Evolutionary conservation across 2,888 invertebrate genomes (phyloP).

Genomic region (Brachyptera putata): DNA sequence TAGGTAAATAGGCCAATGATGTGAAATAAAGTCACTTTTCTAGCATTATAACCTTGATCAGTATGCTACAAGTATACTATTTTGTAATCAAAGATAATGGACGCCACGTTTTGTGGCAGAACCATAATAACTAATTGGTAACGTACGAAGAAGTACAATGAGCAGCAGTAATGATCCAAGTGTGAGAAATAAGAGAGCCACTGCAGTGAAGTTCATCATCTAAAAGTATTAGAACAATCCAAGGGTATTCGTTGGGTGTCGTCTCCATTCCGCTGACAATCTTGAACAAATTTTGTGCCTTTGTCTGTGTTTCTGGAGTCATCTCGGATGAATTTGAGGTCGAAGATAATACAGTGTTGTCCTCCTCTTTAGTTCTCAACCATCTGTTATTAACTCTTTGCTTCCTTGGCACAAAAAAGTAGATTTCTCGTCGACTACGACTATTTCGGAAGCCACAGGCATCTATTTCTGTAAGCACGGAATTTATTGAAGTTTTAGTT

Average conservation of each 20-base stretch:
- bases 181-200: constrained; percentile 23
- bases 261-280: constrained; percentile 23
- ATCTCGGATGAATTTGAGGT: not conserved
- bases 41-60: no score
- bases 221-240: constrained; percentile 24
- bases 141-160: constrained; percentile 26
- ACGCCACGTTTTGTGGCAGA: no score
- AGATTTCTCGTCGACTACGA: not conserved
- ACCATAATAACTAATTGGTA: no score
- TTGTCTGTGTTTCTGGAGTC: not conserved
- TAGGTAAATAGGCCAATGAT: no score
- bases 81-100: no score
- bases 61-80: no score
- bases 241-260: constrained; percentile 24
- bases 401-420: not conserved
- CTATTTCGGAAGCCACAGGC: not conserved
- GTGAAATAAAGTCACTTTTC: no score
- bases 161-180: constrained; percentile 29
- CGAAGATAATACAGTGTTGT: no score
- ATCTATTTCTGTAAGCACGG: not conserved
- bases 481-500: not conserved
- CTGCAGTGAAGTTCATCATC: constrained; percentile 23
- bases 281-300: not conserved
- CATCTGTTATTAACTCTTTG: not conserved
- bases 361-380: no score